Percentiles rank a stretch among this genome's conserved stretches.
Evolutionary conservation across 1,140 invertebrate genomes (phyloP).

Genomic region (Drosophila asahinai): DNA sequence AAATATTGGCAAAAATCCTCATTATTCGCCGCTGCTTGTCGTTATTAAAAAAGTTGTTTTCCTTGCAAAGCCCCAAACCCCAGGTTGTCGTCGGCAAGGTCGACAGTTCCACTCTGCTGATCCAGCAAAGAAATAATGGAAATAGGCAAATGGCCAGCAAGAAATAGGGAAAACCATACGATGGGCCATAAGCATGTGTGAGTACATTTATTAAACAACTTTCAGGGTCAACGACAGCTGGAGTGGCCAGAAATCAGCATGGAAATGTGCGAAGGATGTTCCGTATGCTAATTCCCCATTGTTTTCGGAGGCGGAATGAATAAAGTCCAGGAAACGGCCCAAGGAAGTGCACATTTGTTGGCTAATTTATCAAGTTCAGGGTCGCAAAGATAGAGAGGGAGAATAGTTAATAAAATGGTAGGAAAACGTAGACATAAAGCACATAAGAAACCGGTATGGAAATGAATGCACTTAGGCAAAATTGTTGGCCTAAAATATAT

Average conservation of each 20-base stretch:
- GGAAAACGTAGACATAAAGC: not conserved
- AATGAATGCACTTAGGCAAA: conserved; percentile 9
- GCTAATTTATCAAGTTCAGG: conserved; percentile 47
- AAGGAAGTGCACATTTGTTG: conserved; percentile 22
- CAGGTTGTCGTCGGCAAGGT: conserved; percentile 20
- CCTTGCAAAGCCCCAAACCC: not conserved
- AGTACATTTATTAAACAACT: conserved; percentile 82
- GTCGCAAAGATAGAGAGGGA: conserved; percentile 7
- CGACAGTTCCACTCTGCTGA: conserved; percentile 42
- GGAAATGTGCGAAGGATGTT: conserved; percentile 41
- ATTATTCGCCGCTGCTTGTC: conserved; percentile 1
- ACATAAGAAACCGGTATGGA: not conserved
- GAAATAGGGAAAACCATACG: conserved; percentile 29
- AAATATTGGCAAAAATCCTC: conserved; percentile 61
- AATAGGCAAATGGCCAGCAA: conserved; percentile 41
- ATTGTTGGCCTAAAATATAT: not conserved
- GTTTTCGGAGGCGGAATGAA: conserved; percentile 18
- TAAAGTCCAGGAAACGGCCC: conserved; percentile 24
- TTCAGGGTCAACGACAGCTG: conserved; percentile 53
- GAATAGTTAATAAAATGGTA: not conserved
- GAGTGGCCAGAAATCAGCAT: conserved; percentile 36
- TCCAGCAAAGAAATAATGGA: conserved; percentile 49
- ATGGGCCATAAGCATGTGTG: conserved; percentile 65
- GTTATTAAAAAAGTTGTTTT: conserved; percentile 57
- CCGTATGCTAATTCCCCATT: conserved; percentile 27